These are phyloP conservation scores for Porites rus DNA, from an alignment of 92 coral and sea anemone species.

Conservation along the genomic window DNA sequence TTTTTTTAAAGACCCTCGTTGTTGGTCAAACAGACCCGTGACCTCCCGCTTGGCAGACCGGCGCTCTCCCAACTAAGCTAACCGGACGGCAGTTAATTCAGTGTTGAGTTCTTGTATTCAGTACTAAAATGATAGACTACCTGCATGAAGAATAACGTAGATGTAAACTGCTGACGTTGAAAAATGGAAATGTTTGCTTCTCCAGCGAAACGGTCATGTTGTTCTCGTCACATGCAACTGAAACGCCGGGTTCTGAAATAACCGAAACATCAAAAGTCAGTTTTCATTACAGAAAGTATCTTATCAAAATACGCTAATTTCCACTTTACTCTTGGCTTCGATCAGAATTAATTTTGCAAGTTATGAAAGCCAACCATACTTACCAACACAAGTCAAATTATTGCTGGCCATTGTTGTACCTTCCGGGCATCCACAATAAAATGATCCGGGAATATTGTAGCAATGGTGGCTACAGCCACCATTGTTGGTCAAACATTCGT, in stretches of 20 bases:
- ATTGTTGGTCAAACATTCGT: constrained; percentile 43
- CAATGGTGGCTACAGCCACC: constrained; percentile 63
- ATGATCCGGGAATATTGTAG: constrained; percentile 47
- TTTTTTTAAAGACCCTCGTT: too few species aligned
- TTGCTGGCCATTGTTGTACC: constrained; percentile 48
- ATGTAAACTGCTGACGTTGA: constrained; percentile 28
- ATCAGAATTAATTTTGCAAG: too few species aligned
- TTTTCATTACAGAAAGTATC: background rate
- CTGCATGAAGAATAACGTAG: constrained; percentile 46
- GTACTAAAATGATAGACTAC: background rate
- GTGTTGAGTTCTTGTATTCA: too few species aligned
- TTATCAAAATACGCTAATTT: too few species aligned
- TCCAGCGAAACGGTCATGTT: constrained; percentile 56
- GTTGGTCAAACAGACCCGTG: too few species aligned
- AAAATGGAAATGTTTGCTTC: constrained; percentile 24
- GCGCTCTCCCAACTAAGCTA: too few species aligned
- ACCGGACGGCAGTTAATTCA: too few species aligned
- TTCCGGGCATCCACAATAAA: constrained; percentile 55
- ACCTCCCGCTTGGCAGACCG: too few species aligned
- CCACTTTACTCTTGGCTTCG: too few species aligned
- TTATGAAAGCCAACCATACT: background rate
- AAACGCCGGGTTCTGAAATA: constrained; percentile 53
- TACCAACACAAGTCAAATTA: constrained; percentile 53
- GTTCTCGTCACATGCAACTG: constrained; percentile 39
- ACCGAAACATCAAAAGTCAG: background rate